Base-by-base conservation (phyloP, 2,113 vertebrate species). In the Silurus glanis region DNA sequence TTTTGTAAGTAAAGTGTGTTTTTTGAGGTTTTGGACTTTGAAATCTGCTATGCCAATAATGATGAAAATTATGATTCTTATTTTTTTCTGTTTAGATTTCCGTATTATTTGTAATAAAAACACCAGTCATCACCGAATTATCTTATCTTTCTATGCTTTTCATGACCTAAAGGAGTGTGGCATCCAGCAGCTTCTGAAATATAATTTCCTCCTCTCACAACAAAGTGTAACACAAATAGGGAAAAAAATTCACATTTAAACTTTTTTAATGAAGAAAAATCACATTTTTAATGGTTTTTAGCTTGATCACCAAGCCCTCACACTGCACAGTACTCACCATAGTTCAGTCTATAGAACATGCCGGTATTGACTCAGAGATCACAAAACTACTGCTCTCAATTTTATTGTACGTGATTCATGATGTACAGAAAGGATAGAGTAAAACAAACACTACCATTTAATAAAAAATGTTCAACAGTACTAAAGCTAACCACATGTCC, bases 401-500 rank as follows among this genome's bases (percentile, higher is more conserved):
- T 74, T 72, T 74, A 16, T n/a, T n/a, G n/a, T n/a, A n/a, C n/a
- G n/a, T n/a, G 37, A 23, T 28, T 59, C 61, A 83, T 83, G 72
- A 76, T 45, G 9, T 61, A 84, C 47, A 85, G 62, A 85, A 62
- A n/a, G 17, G 72, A 69, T 64, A 90, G 67, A 86, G 14, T 71
- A 53, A 87, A 83, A 88, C 83, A 47, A 80, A 37, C 49, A 78
- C 16, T 74, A 75, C 67, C 25, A 69, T 56, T 53, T 4, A 67
- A 45, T 82, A 67, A 85, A n/a, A 74, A 91, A 82, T 72, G 88
- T 85, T 90, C 59, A 90, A 91, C 89, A 92, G 78, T 72, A 91
- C 90, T 86, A 85, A 90, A 87, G 92, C 86, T 87, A 88, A 17
- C 8, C 76, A 80, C 8, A 19, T 37, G 55, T 10, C 53, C 16